phyloP scores from a whole-genome alignment of 2,113 vertebrate genomes.

The Ceyx cyanopectus region DNA sequence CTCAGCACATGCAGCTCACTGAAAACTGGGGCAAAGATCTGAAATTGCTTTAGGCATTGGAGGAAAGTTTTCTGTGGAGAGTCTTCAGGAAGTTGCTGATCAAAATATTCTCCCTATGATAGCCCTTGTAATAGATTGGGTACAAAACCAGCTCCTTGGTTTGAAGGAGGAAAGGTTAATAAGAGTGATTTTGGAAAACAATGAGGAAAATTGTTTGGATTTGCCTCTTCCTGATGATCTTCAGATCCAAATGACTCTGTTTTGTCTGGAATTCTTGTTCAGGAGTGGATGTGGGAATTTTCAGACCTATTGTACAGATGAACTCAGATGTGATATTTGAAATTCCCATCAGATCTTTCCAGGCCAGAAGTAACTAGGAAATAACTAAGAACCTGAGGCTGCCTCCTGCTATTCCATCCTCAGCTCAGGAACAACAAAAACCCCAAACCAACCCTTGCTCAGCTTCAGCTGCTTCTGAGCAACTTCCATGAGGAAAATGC shows the following conservation, averaged over 20 bases:
- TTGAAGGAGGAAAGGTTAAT: not conserved
- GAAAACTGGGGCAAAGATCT: not conserved
- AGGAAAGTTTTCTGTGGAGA: not conserved
- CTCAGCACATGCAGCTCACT: rapidly evolving
- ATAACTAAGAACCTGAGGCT: rapidly evolving
- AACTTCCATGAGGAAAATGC: not conserved
- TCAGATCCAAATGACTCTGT: not conserved
- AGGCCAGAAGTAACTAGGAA: not conserved
- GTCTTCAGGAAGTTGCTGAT: not conserved
- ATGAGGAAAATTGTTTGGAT: not conserved
- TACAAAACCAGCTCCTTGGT: not conserved
- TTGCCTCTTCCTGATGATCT: not conserved
- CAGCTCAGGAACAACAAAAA: not conserved
- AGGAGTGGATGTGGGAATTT: not conserved
- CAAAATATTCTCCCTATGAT: not conserved
- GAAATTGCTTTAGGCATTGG: not conserved
- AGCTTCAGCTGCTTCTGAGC: rapidly evolving
- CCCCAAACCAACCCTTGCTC: not conserved
- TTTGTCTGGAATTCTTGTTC: not conserved
- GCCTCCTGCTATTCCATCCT: not conserved
- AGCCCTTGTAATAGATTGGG: not conserved
- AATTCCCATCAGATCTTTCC: not conserved
- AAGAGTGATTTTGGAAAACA: not conserved
- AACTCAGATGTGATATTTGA: not conserved
- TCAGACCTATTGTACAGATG: rapidly evolving